Evolutionary conservation across 2,113 vertebrate genomes (phyloP), one percentile per base, ranked within the genome.

Genomic region (Rattus rattus): DNA sequence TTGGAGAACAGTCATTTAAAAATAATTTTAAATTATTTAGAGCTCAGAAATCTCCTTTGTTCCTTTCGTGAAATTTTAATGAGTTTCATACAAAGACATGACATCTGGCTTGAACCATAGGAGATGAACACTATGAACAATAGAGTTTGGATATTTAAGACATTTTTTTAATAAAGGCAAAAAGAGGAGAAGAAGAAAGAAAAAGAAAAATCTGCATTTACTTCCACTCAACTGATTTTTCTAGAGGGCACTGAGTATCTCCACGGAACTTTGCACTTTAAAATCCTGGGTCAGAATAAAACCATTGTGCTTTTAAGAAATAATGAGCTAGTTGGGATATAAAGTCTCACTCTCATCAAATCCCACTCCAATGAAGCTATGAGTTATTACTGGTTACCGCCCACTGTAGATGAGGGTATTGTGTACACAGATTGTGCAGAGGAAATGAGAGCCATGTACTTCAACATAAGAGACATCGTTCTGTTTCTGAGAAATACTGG

Each of bases 41-140:
- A 91, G 43, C 39, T 91, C 63, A 85, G 24, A 92, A 67, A 91
- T 95, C 88, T 70, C 19, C 12, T 94, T 92, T 88, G 43, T 10
- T 96, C 86, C 47, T 92, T 65, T 90, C n/a, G 81, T 52, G 91
- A 94, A 92, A 91, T 47, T 85, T 92, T 67, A 87, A 89, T 97
- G 56, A 85, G 39, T 96, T 94, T 91, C 72, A 95, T 22, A 73
- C 56, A 96, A 94, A 69, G 47, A 92, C 3, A 30, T 54, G 16
- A 24, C 36, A 96, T 92, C 72, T 96, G 93, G 65, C n/a, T 95
- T 91, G 72, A 94, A 56, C 80, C 73, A 65, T 81, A 84, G 26
- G 84, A 97, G 54, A 89, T 87, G 59, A 83, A 76, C n/a, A 61
- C 30, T 59, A 33, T 87, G 22, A 92, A 56, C 43, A 84, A 85